A percentile compares a stretch with the other conserved stretches of the same genome.
phyloP scores from a whole-genome alignment of 1,140 invertebrate genomes.

The Lucilia cuprina region DNA sequence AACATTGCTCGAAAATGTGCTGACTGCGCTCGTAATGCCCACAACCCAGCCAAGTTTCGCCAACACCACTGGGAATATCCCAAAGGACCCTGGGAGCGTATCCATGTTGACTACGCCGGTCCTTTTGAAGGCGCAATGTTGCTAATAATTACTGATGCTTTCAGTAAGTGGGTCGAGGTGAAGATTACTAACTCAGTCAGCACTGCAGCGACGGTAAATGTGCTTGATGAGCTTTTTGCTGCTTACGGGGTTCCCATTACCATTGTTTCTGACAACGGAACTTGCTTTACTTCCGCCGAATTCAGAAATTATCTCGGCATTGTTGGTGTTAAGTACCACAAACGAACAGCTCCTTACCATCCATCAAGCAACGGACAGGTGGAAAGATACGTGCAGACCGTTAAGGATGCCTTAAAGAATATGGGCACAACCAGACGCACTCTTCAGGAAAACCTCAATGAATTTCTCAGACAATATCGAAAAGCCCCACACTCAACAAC shows the following conservation, averaged over 20 bases:
- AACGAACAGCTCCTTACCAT: neutral
- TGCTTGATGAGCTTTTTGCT: neutral
- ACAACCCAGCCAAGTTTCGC: neutral
- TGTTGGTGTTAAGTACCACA: neutral
- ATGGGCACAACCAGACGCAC: neutral
- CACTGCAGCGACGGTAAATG: neutral
- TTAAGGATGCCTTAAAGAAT: too few species aligned
- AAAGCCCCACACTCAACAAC: neutral
- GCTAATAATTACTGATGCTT: neutral
- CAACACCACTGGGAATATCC: neutral
- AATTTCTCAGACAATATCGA: neutral
- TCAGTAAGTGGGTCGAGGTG: constrained; percentile 38
- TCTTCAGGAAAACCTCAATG: neutral
- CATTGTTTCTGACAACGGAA: neutral
- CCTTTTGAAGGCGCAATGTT: neutral
- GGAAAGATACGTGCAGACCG: neutral
- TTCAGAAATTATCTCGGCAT: neutral
- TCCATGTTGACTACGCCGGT: neutral
- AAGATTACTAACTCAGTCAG: neutral
- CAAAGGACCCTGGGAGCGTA: neutral
- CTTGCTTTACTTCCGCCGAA: neutral
- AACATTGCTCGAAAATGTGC: constrained; percentile 48
- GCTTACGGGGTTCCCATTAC: neutral
- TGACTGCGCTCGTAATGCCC: constrained; percentile 43
- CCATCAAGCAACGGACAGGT: neutral